Base-by-base conservation (phyloP, 1,140 invertebrate genomes). In the Penaeus vannamei region DNA sequence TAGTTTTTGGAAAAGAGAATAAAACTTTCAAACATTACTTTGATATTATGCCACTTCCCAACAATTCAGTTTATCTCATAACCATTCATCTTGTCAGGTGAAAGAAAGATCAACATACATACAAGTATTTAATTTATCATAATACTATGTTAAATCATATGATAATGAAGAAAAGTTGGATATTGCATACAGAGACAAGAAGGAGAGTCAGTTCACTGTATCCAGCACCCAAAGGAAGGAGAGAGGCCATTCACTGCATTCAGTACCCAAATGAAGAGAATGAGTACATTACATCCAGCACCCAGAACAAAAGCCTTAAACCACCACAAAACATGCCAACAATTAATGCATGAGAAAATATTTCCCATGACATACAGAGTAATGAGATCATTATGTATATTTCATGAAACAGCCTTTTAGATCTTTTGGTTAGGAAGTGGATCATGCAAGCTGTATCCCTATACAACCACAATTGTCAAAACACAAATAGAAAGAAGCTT, bases 141-240 rank as follows among this genome's bases (percentile, higher is more conserved):
- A 89, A 89, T 89, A 89, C 87, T 89, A 89, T 89, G 77, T 84
- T 89, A 84, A 89, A 85, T 84, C 83, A 84, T 84, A 89, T 87
- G 79, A 83, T 87, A 87, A 87, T 89, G 83, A 89, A 83, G 87
- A 84, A 84, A 83, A 84, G 83, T 89, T 89, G 82, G 72, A 89
- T 89, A 89, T 79, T 89, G 87, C 81, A 84, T 77, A 72, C 26
- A 80, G 82, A 83, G 81, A 85, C 77, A 32, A 36, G 69, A 79
- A 84, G 66, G 81, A 89, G 32, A 85, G 69, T 72, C 53, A 86
- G 85, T 86, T 77, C 64, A 77, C 87, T 89, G 87, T 85, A 89
- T 53, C 83, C 87, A 89, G 46, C 87, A 89, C 72, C 87, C 87
- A 89, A 53, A 53, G 14, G 53, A 36, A 77, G 72, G 76, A 79